phyloP scores from a whole-genome alignment of 2,113 vertebrate genomes.

The Microcebus ravelobensis region DNA sequence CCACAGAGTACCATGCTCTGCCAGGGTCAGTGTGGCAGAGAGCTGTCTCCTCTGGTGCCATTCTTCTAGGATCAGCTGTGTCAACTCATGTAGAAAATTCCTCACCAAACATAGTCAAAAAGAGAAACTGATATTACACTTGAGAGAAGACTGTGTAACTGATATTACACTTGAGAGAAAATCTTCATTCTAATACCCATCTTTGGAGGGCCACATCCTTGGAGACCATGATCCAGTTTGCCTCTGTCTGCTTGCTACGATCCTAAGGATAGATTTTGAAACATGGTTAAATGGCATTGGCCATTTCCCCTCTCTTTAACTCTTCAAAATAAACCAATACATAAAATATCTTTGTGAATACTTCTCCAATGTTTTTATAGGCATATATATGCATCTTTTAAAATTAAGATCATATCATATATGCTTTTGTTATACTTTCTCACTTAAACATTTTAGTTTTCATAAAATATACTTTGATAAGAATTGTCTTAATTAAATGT shows the following conservation, averaged over 20 bases:
- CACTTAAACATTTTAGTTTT: not conserved
- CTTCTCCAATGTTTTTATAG: not conserved
- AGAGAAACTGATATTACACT: not conserved
- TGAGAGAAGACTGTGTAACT: not conserved
- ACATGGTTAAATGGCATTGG: not conserved
- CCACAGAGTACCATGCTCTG: slow-evolving; percentile 53
- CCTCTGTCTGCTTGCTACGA: not conserved
- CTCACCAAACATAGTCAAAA: not conserved
- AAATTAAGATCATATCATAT: not conserved
- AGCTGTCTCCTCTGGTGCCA: not conserved
- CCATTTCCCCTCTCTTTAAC: not conserved
- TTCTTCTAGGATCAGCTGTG: not conserved
- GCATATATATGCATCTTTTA: not conserved
- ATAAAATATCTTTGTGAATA: not conserved
- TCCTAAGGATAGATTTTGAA: not conserved
- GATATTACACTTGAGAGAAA: not conserved
- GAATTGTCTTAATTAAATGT: not conserved
- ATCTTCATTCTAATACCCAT: not conserved
- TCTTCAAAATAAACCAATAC: not conserved
- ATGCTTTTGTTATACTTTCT: not conserved
- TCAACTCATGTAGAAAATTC: not conserved
- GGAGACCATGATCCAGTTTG: not conserved
- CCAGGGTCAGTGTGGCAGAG: slow-evolving; percentile 36
- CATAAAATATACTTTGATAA: not conserved
- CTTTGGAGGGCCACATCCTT: not conserved